phyloP scores from a whole-genome alignment of 2,888 invertebrate genomes.

The Sphinx pinastri region DNA sequence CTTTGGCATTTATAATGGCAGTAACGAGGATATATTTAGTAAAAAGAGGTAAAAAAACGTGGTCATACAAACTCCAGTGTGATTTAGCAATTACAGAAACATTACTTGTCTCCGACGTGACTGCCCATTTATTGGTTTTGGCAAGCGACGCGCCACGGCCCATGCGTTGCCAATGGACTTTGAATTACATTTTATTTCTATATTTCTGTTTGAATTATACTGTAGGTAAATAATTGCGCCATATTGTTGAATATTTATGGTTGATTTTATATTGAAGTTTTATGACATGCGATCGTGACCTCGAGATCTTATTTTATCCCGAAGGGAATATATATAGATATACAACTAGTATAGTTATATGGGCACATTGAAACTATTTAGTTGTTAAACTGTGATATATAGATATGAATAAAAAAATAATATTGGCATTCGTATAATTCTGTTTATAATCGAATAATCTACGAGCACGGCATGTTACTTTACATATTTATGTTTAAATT shows the following conservation, averaged over 20 bases:
- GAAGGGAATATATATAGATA: too few species aligned
- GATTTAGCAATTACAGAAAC: conserved; percentile 36
- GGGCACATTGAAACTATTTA: too few species aligned
- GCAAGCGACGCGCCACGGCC: conserved; percentile 31
- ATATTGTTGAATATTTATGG: neutral
- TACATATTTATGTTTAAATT: too few species aligned
- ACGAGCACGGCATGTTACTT: too few species aligned
- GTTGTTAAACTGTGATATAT: too few species aligned
- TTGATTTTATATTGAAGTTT: neutral
- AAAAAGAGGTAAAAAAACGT: neutral
- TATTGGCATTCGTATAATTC: too few species aligned
- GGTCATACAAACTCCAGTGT: conserved; percentile 5
- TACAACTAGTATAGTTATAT: too few species aligned
- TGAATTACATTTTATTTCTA: conserved; percentile 18
- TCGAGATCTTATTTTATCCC: too few species aligned
- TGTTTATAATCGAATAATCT: too few species aligned
- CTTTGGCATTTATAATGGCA: too few species aligned
- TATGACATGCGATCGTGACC: neutral
- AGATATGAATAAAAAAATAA: too few species aligned
- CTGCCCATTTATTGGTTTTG: conserved; percentile 40
- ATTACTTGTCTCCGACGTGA: conserved; percentile 38
- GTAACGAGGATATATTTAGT: neutral
- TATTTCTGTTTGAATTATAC: conserved; percentile 6
- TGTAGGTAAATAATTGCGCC: neutral
- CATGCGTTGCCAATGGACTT: conserved; percentile 12